phyloP scores from a whole-genome alignment of 2,797 vertebrate species.

The Thaleichthys pacificus region DNA sequence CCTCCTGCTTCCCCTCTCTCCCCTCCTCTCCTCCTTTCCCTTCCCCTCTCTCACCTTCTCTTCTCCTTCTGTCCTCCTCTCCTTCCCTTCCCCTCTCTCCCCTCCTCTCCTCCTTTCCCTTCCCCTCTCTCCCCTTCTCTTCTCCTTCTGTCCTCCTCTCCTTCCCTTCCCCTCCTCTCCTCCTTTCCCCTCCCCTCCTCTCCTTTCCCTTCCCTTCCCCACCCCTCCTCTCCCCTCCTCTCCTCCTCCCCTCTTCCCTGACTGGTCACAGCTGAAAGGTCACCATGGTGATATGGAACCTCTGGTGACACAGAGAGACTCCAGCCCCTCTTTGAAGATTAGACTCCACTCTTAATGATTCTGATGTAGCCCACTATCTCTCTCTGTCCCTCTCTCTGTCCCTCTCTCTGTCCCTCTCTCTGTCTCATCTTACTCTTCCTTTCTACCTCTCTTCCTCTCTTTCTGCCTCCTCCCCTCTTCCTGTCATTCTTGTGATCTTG shows the following conservation, averaged over 20 bases:
- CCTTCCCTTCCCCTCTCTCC: neutral
- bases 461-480: constrained; percentile 14
- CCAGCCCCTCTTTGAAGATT: too few species aligned
- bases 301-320: too few species aligned
- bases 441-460: constrained; percentile 19
- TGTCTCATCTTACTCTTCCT: neutral
- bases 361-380: too few species aligned
- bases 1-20: constrained; percentile 4
- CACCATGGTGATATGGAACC: too few species aligned
- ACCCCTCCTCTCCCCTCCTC: neutral
- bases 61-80: neutral
- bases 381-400: too few species aligned
- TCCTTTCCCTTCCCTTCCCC: neutral
- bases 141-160: neutral
- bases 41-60: neutral
- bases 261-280: too few species aligned
- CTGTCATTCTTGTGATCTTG: neutral
- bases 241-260: neutral
- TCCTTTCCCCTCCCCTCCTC: constrained; percentile 3
- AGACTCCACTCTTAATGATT: too few species aligned
- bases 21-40: neutral
- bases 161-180: neutral
- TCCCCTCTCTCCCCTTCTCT: neutral
- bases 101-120: neutral
- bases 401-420: too few species aligned